phyloP scores from a whole-genome alignment of 2,797 vertebrate species.

The Allobates femoralis region DNA sequence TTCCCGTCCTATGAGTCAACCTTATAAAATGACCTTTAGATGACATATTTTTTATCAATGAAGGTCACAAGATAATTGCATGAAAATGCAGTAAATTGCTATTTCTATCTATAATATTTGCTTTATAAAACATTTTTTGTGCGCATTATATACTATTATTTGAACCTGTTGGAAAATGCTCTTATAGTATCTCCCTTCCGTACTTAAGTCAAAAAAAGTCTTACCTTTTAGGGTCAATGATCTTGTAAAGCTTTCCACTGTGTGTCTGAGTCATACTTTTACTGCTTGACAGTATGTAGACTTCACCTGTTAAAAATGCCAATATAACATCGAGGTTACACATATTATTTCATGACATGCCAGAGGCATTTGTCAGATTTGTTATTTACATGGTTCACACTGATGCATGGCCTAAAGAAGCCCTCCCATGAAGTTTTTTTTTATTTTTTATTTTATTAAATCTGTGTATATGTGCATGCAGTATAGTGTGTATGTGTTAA shows the following conservation, averaged over 20 bases:
- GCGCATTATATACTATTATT: background rate
- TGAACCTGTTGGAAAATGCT: background rate
- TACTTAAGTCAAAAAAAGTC: background rate
- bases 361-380: slow-evolving; percentile 13
- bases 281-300: slow-evolving; percentile 94
- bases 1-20: background rate
- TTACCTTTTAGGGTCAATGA: slow-evolving; percentile 97
- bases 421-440: too few relatives aligned
- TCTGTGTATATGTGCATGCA: too few relatives aligned
- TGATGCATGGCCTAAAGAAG: slow-evolving; percentile 35
- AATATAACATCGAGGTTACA: slow-evolving; percentile 26
- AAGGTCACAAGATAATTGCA: background rate
- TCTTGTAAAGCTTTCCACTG: slow-evolving; percentile 96
- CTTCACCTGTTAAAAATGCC: slow-evolving; percentile 84
- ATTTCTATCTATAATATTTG: background rate
- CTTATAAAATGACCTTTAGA: background rate
- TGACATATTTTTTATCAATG: background rate
- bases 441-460: too few relatives aligned
- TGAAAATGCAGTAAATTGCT: background rate
- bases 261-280: slow-evolving; percentile 93
- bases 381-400: slow-evolving; percentile 26
- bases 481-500: too few relatives aligned
- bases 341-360: slow-evolving; percentile 22
- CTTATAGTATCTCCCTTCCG: background rate
- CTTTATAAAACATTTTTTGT: background rate